Conservation (phyloP, 2,113 vertebrate species). For the Trematocara unimaculatum region DNA sequence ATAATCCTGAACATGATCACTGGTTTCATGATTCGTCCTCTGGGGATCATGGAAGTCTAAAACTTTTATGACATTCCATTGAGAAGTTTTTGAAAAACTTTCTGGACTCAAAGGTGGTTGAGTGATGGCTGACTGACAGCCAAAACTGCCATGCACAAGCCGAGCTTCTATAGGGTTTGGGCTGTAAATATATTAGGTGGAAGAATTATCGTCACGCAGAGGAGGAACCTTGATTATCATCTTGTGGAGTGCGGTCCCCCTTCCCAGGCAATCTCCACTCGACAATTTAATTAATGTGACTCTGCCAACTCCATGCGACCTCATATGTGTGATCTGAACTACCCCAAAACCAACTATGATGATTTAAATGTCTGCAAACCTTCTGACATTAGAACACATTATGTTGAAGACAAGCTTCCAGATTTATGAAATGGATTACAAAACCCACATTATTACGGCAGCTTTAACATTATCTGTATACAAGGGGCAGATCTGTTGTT, state of each 20-base stretch:
- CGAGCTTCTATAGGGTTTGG: neutral
- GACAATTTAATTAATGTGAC: conserved; percentile 35
- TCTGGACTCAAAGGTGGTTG: neutral
- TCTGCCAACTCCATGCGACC: conserved; percentile 13
- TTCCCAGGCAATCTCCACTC: conserved; percentile 9
- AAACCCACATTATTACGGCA: neutral
- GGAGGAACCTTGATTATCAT: neutral
- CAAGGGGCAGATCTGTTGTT: neutral
- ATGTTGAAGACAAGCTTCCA: neutral
- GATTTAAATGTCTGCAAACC: conserved; percentile 3
- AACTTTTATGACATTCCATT: neutral
- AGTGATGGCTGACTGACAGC: neutral
- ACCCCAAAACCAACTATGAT: conserved; percentile 14
- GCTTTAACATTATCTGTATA: neutral
- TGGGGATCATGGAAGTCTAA: neutral
- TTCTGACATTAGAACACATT: neutral
- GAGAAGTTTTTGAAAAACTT: neutral
- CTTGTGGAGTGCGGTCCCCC: neutral
- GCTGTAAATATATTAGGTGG: neutral
- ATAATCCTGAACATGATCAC: neutral
- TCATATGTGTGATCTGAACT: neutral
- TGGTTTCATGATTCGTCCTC: neutral
- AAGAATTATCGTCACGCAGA: neutral
- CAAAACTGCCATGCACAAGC: neutral
- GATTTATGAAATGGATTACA: neutral